These are phyloP conservation scores for Eurypyga helias DNA, from an alignment of 2,113 vertebrate species.

Conservation along the genomic window DNA sequence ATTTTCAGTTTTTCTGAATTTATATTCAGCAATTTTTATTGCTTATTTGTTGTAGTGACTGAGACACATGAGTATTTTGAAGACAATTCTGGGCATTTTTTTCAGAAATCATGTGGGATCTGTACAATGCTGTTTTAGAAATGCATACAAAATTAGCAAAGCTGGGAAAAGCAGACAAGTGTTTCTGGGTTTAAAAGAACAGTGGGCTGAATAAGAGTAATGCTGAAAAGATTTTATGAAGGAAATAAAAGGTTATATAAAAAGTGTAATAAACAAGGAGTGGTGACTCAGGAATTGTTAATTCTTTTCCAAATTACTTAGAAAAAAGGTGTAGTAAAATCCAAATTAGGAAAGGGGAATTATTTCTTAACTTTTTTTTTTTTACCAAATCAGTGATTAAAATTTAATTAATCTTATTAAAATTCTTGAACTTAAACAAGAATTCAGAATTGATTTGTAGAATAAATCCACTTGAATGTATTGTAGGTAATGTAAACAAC, in stretches of 20 bases:
- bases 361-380: background rate
- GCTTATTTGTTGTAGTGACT: background rate
- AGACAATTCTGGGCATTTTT: background rate
- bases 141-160: background rate
- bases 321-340: background rate
- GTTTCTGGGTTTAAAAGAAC: background rate
- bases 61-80: background rate
- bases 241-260: background rate
- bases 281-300: background rate
- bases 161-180: background rate
- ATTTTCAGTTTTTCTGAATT: background rate
- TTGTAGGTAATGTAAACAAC: background rate
- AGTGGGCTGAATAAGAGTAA: background rate
- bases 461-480: background rate
- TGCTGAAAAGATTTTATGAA: background rate
- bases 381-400: too few relatives aligned
- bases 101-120: background rate
- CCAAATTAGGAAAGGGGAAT: background rate
- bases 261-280: background rate
- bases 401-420: background rate
- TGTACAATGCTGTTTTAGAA: background rate
- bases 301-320: background rate
- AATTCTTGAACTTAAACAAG: background rate
- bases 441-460: background rate
- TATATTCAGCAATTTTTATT: background rate